Evolutionary conservation across 2,113 vertebrate species (phyloP).

Genomic region (Apodemus sylvaticus): DNA sequence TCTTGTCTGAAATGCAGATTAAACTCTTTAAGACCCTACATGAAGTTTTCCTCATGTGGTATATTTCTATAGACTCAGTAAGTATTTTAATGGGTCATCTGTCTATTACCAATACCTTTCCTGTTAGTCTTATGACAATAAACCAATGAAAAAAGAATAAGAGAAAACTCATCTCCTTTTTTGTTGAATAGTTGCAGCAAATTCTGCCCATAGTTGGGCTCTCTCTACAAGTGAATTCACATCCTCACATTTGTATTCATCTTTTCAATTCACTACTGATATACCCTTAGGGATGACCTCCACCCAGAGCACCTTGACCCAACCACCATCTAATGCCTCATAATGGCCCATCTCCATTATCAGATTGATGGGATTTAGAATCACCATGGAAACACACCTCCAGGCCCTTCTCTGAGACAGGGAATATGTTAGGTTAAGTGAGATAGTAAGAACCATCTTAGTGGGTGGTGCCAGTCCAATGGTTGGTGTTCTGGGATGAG

Average conservation of each 20-base stretch:
- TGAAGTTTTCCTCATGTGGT: not conserved
- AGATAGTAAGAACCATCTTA: not conserved
- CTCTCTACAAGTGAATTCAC: not conserved
- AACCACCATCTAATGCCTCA: not conserved
- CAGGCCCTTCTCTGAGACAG: not conserved
- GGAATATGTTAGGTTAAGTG: no score
- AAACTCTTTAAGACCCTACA: not conserved
- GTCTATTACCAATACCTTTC: not conserved
- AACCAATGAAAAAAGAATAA: not conserved
- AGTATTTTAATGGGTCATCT: not conserved
- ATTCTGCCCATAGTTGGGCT: not conserved
- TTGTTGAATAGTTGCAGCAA: not conserved
- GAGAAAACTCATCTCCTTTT: not conserved
- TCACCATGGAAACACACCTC: not conserved
- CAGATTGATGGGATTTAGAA: not conserved
- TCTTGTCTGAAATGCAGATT: not conserved
- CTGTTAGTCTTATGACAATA: slow-evolving; percentile 31
- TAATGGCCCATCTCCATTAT: not conserved
- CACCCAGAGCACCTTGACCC: not conserved
- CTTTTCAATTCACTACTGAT: not conserved
- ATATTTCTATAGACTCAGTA: not conserved
- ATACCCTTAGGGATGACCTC: not conserved
- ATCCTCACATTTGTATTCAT: not conserved
- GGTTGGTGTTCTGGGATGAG: not conserved
- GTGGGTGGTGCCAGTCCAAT: not conserved